These are phyloP conservation scores for Antheraea yamamai DNA, from an alignment of 2,888 invertebrate genomes.

Conservation along the genomic window DNA sequence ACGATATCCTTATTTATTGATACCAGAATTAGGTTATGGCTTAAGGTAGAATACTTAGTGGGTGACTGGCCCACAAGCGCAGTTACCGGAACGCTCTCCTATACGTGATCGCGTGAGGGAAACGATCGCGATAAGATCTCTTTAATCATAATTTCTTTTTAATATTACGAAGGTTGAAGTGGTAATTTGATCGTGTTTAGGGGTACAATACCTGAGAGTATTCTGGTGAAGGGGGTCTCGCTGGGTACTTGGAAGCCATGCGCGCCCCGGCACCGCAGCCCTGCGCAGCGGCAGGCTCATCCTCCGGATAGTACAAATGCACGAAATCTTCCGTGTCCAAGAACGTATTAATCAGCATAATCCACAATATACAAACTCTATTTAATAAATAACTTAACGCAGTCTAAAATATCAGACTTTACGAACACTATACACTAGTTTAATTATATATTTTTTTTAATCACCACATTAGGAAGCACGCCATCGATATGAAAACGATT, in stretches of 20 bases:
- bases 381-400: conserved; percentile 69
- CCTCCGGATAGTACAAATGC: conserved; percentile 77
- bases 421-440: conserved; percentile 55
- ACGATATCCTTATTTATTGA: too few species aligned
- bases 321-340: conserved; percentile 82
- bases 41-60: too few species aligned
- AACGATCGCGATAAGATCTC: too few species aligned
- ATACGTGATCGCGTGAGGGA: too few species aligned
- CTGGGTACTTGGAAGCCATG: conserved; percentile 73
- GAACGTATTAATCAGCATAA: conserved; percentile 80
- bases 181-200: background rate
- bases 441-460: conserved; percentile 42
- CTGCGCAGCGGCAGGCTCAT: conserved; percentile 69
- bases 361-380: conserved; percentile 59
- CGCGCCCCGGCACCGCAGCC: conserved; percentile 76
- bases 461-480: conserved; percentile 67
- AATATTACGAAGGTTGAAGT: background rate
- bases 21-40: too few species aligned
- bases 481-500: conserved; percentile 58
- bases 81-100: too few species aligned
- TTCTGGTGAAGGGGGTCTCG: conserved; percentile 70
- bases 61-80: too few species aligned
- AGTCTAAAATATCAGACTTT: conserved; percentile 72
- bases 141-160: background rate
- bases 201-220: conserved; percentile 66